These are phyloP conservation scores for Trachythela sp. DNA, from an alignment of 64 coral and sea anemone genomes.

Conservation along the genomic window DNA sequence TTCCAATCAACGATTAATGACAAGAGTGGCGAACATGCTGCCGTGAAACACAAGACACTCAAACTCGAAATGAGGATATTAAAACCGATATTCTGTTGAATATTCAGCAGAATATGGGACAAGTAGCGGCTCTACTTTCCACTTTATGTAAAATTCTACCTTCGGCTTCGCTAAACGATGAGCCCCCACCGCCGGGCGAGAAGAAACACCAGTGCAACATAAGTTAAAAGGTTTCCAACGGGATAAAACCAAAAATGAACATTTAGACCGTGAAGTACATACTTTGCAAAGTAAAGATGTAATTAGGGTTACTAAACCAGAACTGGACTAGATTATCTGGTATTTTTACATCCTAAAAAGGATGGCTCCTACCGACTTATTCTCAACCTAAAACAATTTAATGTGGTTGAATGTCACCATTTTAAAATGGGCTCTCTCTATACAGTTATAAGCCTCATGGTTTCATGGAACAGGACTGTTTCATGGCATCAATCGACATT, in stretches of 20 bases:
- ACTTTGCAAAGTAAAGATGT: conserved; percentile 37
- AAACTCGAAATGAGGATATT: not conserved
- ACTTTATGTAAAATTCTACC: not conserved
- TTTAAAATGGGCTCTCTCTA: conserved; percentile 53
- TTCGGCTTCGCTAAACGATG: not conserved
- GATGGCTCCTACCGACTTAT: conserved; percentile 39
- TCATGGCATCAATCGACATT: conserved; percentile 41
- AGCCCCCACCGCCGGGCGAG: conserved; percentile 1
- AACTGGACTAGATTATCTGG: conserved; percentile 27
- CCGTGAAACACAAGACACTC: not conserved
- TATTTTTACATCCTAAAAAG: conserved; percentile 47
- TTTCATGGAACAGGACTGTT: conserved; percentile 33
- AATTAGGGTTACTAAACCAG: not conserved
- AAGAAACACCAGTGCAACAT: conserved; percentile 31
- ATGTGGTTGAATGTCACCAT: conserved; percentile 36
- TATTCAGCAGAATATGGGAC: not conserved
- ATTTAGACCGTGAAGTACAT: conserved; percentile 11
- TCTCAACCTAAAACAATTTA: conserved; percentile 49
- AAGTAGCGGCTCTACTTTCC: not conserved
- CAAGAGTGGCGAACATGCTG: not conserved
- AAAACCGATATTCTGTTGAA: not conserved
- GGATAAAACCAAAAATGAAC: not conserved
- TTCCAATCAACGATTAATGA: not conserved
- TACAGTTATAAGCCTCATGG: conserved; percentile 26
- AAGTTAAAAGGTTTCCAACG: not conserved